Conservation (phyloP, 2,113 vertebrate genomes). For the Narcine bancroftii region DNA sequence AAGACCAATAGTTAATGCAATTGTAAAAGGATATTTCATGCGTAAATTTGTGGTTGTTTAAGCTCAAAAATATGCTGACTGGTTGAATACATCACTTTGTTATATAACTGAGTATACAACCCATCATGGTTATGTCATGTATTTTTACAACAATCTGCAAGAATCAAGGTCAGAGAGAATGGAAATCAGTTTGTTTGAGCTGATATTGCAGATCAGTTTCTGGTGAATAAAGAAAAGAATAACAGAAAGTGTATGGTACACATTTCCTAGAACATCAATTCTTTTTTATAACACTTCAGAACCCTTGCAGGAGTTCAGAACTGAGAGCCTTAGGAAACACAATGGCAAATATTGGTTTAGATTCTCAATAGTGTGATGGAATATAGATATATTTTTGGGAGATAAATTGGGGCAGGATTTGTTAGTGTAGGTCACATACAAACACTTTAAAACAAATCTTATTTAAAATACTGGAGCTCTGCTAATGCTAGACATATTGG, state of each 20-base stretch:
- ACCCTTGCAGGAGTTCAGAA: not conserved
- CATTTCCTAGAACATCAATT: no score
- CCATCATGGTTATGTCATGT: no score
- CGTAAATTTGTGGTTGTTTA: not conserved
- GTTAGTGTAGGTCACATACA: no score
- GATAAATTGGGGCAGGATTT: no score
- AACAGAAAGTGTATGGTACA: not conserved
- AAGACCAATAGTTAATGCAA: not conserved
- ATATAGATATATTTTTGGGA: no score
- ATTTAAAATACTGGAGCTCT: no score
- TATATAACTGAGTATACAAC: no score
- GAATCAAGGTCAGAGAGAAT: not conserved
- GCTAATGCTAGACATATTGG: no score
- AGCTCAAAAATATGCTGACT: not conserved
- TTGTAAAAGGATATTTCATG: not conserved
- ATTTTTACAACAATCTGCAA: not conserved
- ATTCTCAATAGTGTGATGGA: no score
- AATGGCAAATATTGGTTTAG: not conserved
- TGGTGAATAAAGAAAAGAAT: not conserved
- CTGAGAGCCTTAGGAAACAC: not conserved
- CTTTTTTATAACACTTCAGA: not conserved
- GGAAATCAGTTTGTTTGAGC: not conserved
- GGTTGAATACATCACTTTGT: not conserved
- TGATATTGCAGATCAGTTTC: not conserved
- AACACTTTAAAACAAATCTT: no score